Evolutionary conservation across 2,113 vertebrate species (phyloP), one percentile per base, ranked within the genome.

Genomic region (Anolis sagrei): DNA sequence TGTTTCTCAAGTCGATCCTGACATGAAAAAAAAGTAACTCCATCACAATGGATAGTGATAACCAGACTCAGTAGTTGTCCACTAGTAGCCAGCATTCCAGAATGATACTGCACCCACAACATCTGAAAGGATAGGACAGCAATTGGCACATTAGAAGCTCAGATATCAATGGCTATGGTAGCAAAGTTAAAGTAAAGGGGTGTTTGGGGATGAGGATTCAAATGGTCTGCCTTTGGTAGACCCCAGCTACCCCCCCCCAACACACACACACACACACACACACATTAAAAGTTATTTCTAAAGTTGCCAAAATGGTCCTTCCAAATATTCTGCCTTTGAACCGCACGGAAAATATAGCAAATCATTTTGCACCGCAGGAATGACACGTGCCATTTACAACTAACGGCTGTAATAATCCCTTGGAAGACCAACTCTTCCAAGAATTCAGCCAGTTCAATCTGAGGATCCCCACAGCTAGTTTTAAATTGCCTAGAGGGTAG

Each of bases 381-480:
- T 58, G 27, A 68, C 48, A 81, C 5, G 10, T 49, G 62, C 39
- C 51, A 62, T 75, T 83, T 39, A 83, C 83, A 54, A 76, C 44
- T 68, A 23, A 51, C 14, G 10, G 27, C 5, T 83, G 51, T 44
- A 44, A 69, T 84, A 36, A 54, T 77, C 75, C 39, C 25, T 84
- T 5, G 3, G 66, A 54, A 69, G 48, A 21, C 32, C 23, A 39
- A 66, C 66, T 70, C 7, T 32, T 79, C 39, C 21, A 39, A 72
- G 36, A 79, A 79, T 85, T 79, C 66, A 70, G 51, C 27, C 64
- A n/a, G 23, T 69, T 18, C 32, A 85, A 79, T 44, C 39, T 19
- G 32, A 78, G 64, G 32, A 68, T 23, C 44, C 14, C 69, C 66
- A 79, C 34, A 34, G 39, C 36, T 84, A 72, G 72, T 85, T 79